Evolutionary conservation across 2,888 invertebrate species (phyloP).

Genomic region (Ptycholaimellus sp.): DNA sequence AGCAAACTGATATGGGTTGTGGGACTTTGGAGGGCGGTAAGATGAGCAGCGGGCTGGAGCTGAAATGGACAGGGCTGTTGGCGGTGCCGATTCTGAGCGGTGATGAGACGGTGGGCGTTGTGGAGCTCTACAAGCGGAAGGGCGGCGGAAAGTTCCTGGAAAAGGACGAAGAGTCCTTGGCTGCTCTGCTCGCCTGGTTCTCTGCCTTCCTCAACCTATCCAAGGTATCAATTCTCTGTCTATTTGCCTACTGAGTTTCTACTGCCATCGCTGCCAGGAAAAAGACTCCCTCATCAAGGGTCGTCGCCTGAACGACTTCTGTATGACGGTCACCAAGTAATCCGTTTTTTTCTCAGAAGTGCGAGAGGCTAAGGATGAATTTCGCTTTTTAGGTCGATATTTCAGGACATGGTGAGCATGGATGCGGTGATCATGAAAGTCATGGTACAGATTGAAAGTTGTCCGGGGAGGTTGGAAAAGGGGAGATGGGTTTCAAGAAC

Average conservation of each 20-base stretch:
- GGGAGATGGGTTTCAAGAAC: constrained; percentile 32
- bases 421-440: constrained; percentile 55
- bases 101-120: constrained; percentile 33
- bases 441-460: too few relatives aligned
- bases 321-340: constrained; percentile 53
- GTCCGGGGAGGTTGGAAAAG: too few relatives aligned
- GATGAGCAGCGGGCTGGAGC: too few relatives aligned
- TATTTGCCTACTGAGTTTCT: background rate
- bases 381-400: constrained; percentile 45
- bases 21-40: too few relatives aligned
- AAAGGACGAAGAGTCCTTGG: constrained; percentile 40
- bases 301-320: constrained; percentile 46
- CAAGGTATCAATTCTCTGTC: background rate
- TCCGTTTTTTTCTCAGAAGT: constrained; percentile 19
- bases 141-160: constrained; percentile 34
- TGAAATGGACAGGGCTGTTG: too few relatives aligned
- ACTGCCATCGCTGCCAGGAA: constrained; percentile 26
- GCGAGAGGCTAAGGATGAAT: constrained; percentile 1
- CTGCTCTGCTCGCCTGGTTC: too few relatives aligned
- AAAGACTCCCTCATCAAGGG: constrained; percentile 46
- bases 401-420: constrained; percentile 63
- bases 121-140: constrained; percentile 42
- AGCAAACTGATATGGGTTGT: too few relatives aligned
- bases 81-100: background rate
- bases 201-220: too few relatives aligned